phyloP scores from a whole-genome alignment of 2,113 vertebrate genomes.

The Mellivora capensis region DNA sequence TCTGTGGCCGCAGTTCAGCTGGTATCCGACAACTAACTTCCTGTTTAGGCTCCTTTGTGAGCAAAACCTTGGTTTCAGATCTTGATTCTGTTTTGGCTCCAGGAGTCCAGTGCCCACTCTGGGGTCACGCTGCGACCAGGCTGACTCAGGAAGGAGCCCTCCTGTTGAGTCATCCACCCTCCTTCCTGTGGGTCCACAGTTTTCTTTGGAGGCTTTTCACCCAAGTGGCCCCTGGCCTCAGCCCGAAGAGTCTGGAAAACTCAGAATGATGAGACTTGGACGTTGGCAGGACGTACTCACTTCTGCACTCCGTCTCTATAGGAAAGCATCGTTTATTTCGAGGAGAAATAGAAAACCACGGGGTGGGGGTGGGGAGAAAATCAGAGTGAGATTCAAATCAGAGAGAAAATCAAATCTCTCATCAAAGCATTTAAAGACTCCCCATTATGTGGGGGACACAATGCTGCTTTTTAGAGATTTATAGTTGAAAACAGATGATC shows the following conservation, averaged over 20 bases:
- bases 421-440: background rate
- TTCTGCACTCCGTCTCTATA: background rate
- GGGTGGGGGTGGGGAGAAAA: no score
- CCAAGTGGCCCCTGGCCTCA: background rate
- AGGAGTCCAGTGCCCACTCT: background rate
- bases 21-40: background rate
- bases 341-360: background rate
- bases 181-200: constrained; percentile 5
- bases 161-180: constrained; percentile 53
- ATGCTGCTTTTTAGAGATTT: background rate
- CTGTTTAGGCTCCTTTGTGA: constrained; percentile 3
- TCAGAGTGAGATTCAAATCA: background rate
- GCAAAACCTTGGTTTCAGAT: constrained; percentile 23
- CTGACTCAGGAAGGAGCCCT: constrained; percentile 49
- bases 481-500: background rate
- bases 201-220: background rate
- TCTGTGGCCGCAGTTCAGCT: background rate
- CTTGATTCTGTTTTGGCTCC: constrained; percentile 38
- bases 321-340: background rate
- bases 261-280: background rate
- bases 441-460: no score
- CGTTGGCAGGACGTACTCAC: background rate
- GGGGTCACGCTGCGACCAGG: background rate
- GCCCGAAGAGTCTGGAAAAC: background rate
- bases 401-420: background rate